These are phyloP conservation scores for Thymelicus lineola DNA, from an alignment of 2,888 invertebrate genomes.

Conservation along the genomic window DNA sequence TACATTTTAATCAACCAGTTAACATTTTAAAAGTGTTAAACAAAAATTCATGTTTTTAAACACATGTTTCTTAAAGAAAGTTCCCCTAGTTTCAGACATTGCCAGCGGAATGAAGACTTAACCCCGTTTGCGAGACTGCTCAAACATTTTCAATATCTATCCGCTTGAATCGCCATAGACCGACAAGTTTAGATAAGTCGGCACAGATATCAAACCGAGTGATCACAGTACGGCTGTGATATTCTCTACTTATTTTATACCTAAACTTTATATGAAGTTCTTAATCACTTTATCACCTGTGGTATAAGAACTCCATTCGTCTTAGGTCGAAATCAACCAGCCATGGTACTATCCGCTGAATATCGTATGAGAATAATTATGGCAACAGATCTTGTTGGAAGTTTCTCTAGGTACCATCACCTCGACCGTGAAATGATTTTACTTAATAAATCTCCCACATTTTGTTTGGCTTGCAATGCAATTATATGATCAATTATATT, in stretches of 20 bases:
- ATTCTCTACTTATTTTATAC: not conserved
- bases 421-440: too few species aligned
- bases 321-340: too few species aligned
- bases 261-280: not conserved
- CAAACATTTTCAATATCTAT: conserved; percentile 35
- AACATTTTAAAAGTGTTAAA: not conserved
- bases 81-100: conserved; percentile 23
- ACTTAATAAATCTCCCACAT: too few species aligned
- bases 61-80: conserved; percentile 29
- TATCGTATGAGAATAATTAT: too few species aligned
- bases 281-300: too few species aligned
- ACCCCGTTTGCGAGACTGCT: conserved; percentile 32
- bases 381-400: too few species aligned
- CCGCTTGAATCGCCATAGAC: conserved; percentile 18
- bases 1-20: not conserved
- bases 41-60: conserved; percentile 14
- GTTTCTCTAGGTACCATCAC: too few species aligned
- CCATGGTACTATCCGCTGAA: too few species aligned
- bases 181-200: conserved; percentile 6
- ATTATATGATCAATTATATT: too few species aligned
- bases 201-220: not conserved
- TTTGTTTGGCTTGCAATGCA: too few species aligned
- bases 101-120: conserved; percentile 31
- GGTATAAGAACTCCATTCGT: too few species aligned
- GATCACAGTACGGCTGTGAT: not conserved